Conservation (phyloP, 2,113 vertebrate species). For the Esox niger region DNA sequence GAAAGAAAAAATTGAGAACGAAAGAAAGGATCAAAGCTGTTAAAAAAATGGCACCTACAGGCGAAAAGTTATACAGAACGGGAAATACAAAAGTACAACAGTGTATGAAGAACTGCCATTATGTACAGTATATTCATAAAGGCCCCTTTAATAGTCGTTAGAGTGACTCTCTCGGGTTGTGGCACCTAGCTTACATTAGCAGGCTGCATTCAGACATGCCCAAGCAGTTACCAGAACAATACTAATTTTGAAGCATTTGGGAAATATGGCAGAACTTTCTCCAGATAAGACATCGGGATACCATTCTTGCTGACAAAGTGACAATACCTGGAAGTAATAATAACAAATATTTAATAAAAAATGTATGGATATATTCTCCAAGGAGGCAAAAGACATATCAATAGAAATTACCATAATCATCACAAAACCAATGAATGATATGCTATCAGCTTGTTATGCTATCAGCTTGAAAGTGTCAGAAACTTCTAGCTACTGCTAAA, state of each 20-base stretch:
- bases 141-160: not conserved
- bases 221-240: not conserved
- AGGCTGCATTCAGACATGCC: not conserved
- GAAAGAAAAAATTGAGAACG: conserved; percentile 30
- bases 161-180: not conserved
- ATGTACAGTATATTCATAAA: conserved; percentile 26
- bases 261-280: not conserved
- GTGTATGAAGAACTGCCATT: conserved; percentile 25
- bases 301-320: not conserved
- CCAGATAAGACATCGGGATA: not conserved
- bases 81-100: conserved; percentile 31
- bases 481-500: not conserved
- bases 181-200: not conserved
- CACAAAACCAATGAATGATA: not conserved
- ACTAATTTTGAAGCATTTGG: not conserved
- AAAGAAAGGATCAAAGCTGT: conserved; percentile 5
- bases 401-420: too few relatives aligned
- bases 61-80: conserved; percentile 18
- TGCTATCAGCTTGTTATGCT: too few relatives aligned
- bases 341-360: too few relatives aligned
- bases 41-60: conserved; percentile 36
- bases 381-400: too few relatives aligned
- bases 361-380: too few relatives aligned
- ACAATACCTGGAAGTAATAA: too few relatives aligned
- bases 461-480: not conserved